phyloP scores from a whole-genome alignment of 1,140 invertebrate species.

The Riptortus pedestris region DNA sequence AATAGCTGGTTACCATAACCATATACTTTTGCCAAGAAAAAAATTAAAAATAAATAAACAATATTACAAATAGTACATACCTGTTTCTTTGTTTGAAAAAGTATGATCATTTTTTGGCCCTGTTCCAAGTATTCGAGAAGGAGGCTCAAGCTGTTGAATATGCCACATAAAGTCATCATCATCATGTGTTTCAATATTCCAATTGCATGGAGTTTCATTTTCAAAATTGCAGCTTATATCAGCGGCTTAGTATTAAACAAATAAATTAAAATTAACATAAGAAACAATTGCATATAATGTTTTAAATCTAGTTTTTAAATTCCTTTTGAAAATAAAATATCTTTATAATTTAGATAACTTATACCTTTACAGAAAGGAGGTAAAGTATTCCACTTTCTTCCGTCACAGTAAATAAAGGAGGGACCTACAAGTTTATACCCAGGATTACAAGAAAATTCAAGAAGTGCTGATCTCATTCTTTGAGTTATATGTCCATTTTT shows the following conservation, averaged over 20 bases:
- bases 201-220: constrained; percentile 52
- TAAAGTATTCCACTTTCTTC: constrained; percentile 48
- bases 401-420: constrained; percentile 50
- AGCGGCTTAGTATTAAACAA: not conserved
- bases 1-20: no score
- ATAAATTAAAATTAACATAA: no score
- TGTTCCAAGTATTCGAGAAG: constrained; percentile 53
- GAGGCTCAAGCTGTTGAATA: constrained; percentile 50
- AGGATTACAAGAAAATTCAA: constrained; percentile 52
- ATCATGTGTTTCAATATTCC: constrained; percentile 56
- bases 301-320: no score
- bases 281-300: no score
- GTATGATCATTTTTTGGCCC: constrained; percentile 68
- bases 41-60: no score
- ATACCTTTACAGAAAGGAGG: constrained; percentile 50
- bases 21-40: no score
- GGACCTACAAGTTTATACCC: constrained; percentile 46
- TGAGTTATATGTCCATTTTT: constrained; percentile 38
- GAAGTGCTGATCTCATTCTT: constrained; percentile 43
- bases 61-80: no score
- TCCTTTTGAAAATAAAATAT: no score
- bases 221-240: constrained; percentile 57
- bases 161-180: constrained; percentile 59
- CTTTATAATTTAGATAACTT: no score
- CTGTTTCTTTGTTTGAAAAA: constrained; percentile 41